These are phyloP conservation scores for Protodeltote pygarga DNA, from an alignment of 2,888 invertebrate species.

Conservation along the genomic window DNA sequence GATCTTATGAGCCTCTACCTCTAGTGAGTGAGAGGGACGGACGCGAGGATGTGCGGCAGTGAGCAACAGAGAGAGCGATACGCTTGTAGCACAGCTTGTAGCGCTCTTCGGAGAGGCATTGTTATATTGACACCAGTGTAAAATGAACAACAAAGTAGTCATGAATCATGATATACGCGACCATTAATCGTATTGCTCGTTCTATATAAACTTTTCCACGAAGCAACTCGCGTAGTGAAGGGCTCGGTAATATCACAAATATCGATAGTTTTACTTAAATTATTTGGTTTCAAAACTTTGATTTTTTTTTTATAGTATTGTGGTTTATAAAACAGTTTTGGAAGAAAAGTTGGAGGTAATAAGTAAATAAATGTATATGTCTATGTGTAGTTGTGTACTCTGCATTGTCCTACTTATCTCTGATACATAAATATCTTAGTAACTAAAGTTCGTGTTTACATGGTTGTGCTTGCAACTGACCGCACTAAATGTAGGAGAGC, in stretches of 20 bases:
- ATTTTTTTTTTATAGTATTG: not conserved
- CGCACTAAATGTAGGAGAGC: too few relatives aligned
- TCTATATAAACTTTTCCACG: conserved; percentile 45
- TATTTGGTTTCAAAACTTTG: not conserved
- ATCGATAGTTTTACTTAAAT: conserved; percentile 27
- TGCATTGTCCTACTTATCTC: too few relatives aligned
- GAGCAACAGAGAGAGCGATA: too few relatives aligned
- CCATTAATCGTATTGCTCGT: conserved; percentile 20
- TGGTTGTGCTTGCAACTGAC: too few relatives aligned
- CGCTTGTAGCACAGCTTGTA: not conserved
- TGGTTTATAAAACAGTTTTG: not conserved
- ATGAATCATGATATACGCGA: conserved; percentile 12
- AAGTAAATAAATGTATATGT: too few relatives aligned
- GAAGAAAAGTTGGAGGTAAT: not conserved
- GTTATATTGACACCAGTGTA: conserved; percentile 7
- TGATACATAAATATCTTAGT: too few relatives aligned
- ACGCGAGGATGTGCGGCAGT: too few relatives aligned
- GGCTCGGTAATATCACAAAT: not conserved
- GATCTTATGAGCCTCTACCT: too few relatives aligned
- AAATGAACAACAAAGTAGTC: conserved; percentile 30
- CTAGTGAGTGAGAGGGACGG: too few relatives aligned
- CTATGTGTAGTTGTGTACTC: too few relatives aligned
- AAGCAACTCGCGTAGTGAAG: conserved; percentile 42
- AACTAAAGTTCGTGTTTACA: too few relatives aligned
- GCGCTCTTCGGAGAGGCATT: not conserved